Percentiles rank a stretch among this genome's conserved stretches.
Conservation (phyloP, 2,797 vertebrate species). For the Eulemur mongoz region DNA sequence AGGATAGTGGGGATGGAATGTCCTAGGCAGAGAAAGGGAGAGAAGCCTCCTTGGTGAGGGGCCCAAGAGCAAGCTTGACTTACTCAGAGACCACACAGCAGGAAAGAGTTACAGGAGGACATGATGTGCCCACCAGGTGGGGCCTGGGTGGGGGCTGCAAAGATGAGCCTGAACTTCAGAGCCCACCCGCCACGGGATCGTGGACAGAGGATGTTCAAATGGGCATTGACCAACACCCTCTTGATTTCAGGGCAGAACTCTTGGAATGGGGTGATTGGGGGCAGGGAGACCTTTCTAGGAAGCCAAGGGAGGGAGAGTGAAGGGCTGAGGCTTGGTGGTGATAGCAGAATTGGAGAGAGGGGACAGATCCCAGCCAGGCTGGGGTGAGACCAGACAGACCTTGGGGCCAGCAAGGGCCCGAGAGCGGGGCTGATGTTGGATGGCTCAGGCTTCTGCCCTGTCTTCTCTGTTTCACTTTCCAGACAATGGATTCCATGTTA, state of each 20-base stretch:
- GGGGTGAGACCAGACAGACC: too few species aligned
- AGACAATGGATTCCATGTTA: too few species aligned
- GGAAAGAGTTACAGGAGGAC: neutral
- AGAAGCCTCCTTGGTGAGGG: neutral
- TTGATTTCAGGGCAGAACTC: neutral
- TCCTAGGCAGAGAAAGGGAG: neutral
- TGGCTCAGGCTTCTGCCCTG: too few species aligned
- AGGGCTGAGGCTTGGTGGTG: accelerated
- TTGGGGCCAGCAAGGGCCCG: too few species aligned
- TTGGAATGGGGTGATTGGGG: neutral
- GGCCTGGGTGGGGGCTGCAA: accelerated
- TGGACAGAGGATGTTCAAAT: accelerated
- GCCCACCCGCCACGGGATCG: too few species aligned
- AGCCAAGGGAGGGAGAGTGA: too few species aligned
- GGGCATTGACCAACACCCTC: neutral
- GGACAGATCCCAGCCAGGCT: too few species aligned
- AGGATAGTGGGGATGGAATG: accelerated
- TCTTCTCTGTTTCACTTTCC: neutral
- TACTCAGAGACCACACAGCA: neutral
- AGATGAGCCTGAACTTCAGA: neutral
- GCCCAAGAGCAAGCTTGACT: neutral
- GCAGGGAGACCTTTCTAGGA: neutral
- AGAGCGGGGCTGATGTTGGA: accelerated
- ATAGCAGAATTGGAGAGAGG: too few species aligned
- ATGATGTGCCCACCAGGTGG: too few species aligned